Conservation (phyloP, 2,797 vertebrate species). For the Rousettus madagascariensis region DNA sequence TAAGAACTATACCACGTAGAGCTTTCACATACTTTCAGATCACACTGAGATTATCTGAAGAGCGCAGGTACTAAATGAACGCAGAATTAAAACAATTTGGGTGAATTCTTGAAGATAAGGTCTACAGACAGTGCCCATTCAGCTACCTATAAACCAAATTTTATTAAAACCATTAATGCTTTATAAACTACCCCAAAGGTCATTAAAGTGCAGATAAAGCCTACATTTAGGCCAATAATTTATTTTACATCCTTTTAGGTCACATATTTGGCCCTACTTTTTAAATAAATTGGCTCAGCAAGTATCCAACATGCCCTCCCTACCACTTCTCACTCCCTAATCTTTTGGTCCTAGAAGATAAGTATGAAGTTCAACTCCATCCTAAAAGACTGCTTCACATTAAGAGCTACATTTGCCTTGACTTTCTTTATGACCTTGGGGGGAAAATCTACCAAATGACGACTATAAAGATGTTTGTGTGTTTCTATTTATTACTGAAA, state of each 20-base stretch:
- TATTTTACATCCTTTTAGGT: neutral
- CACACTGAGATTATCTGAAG: neutral
- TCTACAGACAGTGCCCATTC: conserved; percentile 28
- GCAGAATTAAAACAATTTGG: conserved; percentile 9
- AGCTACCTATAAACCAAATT: neutral
- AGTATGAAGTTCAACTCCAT: conserved; percentile 16
- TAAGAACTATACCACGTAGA: conserved; percentile 10
- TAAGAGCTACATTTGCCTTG: conserved; percentile 54
- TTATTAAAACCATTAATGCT: conserved; percentile 35
- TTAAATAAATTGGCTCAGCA: conserved; percentile 30
- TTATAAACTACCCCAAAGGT: neutral
- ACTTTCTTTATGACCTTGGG: conserved; percentile 73
- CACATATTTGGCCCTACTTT: neutral
- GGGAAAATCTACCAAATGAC: conserved; percentile 45
- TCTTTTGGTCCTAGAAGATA: neutral
- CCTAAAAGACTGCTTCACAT: conserved; percentile 36
- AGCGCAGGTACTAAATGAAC: neutral
- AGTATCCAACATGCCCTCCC: neutral
- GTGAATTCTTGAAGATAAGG: neutral
- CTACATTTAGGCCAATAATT: neutral
- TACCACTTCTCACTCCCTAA: neutral
- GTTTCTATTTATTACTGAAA: conserved; percentile 43
- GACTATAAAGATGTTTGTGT: conserved; percentile 7
- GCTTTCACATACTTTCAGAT: neutral
- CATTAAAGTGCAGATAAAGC: conserved; percentile 22